Percentiles rank a stretch among this genome's conserved stretches.
These are phyloP conservation scores for Drosophila melanosoma DNA, from an alignment of 2,888 invertebrate genomes.

Conservation along the genomic window DNA sequence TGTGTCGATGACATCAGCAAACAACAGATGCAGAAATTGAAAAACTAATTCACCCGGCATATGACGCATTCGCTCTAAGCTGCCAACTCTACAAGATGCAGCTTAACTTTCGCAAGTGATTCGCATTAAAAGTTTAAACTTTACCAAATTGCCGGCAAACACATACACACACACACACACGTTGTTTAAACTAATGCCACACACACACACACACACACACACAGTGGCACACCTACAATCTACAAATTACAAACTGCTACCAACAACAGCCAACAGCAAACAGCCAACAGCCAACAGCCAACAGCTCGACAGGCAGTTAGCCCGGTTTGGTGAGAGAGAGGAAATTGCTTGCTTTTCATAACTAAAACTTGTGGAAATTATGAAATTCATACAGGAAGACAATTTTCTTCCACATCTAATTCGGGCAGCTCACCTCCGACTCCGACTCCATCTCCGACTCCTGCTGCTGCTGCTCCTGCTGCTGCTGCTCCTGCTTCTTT, in stretches of 20 bases:
- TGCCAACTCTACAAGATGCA: constrained; percentile 34
- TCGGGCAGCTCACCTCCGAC: constrained; percentile 47
- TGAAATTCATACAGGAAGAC: constrained; percentile 84
- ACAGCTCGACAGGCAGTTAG: constrained; percentile 20
- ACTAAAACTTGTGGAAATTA: constrained; percentile 83
- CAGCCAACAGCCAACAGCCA: background rate
- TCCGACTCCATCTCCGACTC: background rate
- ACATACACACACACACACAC: constrained; percentile 17
- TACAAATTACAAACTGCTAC: constrained; percentile 3
- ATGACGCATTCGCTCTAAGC: constrained; percentile 30
- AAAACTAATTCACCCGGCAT: constrained; percentile 55
- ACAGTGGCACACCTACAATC: constrained; percentile 24
- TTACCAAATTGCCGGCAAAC: constrained; percentile 61
- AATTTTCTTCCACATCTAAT: constrained; percentile 82
- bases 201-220: constrained; percentile 27
- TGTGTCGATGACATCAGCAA: constrained; percentile 78
- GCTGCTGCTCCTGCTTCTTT: background rate
- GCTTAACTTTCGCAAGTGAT: constrained; percentile 70
- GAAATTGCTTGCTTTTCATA: constrained; percentile 83
- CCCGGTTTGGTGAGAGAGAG: constrained; percentile 50
- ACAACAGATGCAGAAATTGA: constrained; percentile 73
- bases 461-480: background rate
- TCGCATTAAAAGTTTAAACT: constrained; percentile 75
- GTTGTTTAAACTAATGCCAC: constrained; percentile 17
- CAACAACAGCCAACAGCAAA: constrained; percentile 12